Percentiles rank a stretch among this genome's conserved stretches.
Evolutionary conservation across 1,140 invertebrate species (phyloP).

Genomic region (Cyclargus thomasi): DNA sequence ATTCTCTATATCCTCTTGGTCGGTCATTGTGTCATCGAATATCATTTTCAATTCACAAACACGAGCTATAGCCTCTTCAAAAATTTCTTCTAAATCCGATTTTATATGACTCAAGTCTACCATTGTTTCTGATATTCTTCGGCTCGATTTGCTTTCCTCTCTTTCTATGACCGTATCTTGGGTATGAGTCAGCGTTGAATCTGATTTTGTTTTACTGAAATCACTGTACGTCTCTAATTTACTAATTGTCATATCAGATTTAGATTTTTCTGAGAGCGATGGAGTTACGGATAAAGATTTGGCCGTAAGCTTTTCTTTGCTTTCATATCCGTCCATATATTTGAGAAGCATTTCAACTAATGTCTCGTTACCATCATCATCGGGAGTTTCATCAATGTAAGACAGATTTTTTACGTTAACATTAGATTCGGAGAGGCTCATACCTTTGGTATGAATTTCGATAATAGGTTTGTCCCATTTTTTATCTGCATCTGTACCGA

Average conservation of each 20-base stretch:
- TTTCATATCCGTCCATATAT: conserved; percentile 66
- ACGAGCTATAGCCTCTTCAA: conserved; percentile 48
- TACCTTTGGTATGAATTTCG: conserved; percentile 50
- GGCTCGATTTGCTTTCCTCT: conserved; percentile 42
- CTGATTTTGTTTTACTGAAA: conserved; percentile 66
- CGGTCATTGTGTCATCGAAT: conserved; percentile 56
- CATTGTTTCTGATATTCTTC: conserved; percentile 60
- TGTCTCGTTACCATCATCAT: conserved; percentile 55
- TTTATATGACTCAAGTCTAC: conserved; percentile 59
- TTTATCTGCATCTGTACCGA: conserved; percentile 50
- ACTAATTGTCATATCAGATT: conserved; percentile 70
- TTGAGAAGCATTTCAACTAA: conserved; percentile 69
- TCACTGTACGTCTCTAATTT: conserved; percentile 67
- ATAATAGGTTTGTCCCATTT: conserved; percentile 53
- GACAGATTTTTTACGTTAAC: conserved; percentile 62
- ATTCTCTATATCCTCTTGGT: conserved; percentile 62
- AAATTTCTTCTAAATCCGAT: conserved; percentile 61
- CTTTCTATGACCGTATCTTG: conserved; percentile 66
- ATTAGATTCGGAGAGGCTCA: conserved; percentile 58
- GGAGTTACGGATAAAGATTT: conserved; percentile 56
- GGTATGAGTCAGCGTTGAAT: conserved; percentile 60
- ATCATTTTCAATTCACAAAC: conserved; percentile 47
- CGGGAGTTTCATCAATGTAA: conserved; percentile 70
- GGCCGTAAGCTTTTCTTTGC: conserved; percentile 45
- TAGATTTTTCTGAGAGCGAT: conserved; percentile 62